Conservation (phyloP, 2,797 vertebrate genomes). For the Oreortyx pictus region DNA sequence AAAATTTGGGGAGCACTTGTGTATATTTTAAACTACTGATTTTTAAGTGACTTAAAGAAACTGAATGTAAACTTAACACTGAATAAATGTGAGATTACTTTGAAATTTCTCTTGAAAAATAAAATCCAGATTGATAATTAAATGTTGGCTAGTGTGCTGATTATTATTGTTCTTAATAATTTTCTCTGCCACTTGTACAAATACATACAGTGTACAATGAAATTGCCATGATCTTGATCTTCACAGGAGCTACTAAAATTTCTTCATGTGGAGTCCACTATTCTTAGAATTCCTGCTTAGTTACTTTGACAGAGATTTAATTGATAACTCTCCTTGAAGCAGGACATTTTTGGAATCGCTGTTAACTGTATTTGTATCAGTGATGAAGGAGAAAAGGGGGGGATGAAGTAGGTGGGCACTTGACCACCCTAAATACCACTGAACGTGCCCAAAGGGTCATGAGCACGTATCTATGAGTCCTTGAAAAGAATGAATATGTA, state of each 20-base stretch:
- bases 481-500: too few species aligned
- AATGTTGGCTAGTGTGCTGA: neutral
- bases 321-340: neutral
- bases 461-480: too few species aligned
- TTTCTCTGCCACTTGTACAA: neutral
- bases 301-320: neutral
- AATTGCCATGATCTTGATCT: neutral
- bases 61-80: slow-evolving; percentile 58
- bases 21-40: slow-evolving; percentile 67
- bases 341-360: neutral
- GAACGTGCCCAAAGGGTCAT: too few species aligned
- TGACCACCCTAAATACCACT: too few species aligned
- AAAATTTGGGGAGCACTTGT: neutral
- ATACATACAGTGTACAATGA: neutral
- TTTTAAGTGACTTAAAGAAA: slow-evolving; percentile 27
- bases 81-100: slow-evolving; percentile 10
- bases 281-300: neutral
- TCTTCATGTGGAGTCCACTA: neutral
- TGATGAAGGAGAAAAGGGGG: too few species aligned
- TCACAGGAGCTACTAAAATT: neutral
- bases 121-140: slow-evolving; percentile 17
- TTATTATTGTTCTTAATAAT: neutral
- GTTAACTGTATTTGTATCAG: neutral
- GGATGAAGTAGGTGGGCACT: too few species aligned
- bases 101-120: slow-evolving; percentile 43